Evolutionary conservation across 2,113 vertebrate genomes (phyloP).

Genomic region (Oncorhynchus gorbuscha): DNA sequence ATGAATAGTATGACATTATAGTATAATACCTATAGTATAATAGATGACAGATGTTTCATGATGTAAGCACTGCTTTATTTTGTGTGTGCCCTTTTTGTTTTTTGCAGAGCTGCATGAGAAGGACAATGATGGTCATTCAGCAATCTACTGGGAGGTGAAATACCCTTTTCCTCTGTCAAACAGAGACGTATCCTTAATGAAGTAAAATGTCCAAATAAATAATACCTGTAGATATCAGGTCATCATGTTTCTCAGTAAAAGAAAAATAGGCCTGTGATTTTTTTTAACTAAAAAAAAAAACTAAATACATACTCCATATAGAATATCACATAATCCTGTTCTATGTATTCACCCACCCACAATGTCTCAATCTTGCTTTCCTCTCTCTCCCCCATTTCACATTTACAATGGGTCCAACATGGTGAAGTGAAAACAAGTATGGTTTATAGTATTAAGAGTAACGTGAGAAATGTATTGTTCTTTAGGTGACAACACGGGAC

Average conservation of each 20-base stretch:
- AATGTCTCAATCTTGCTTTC: neutral
- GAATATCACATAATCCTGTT: neutral
- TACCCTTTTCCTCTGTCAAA: slow-evolving; percentile 89
- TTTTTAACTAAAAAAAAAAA: too few relatives aligned
- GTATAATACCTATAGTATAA: neutral
- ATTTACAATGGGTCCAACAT: neutral
- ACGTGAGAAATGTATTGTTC: neutral
- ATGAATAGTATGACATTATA: neutral
- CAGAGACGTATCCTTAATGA: slow-evolving; percentile 92
- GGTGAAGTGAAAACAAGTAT: neutral
- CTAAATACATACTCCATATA: neutral
- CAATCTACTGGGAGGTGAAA: slow-evolving; percentile 92
- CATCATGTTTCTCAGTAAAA: neutral
- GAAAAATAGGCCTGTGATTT: neutral
- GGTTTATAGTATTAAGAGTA: neutral
- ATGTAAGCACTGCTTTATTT: neutral
- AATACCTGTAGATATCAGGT: neutral
- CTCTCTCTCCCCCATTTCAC: neutral
- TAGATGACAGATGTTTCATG: neutral
- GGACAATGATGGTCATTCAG: slow-evolving; percentile 69
- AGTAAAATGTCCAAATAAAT: neutral
- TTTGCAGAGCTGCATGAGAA: slow-evolving; percentile 74
- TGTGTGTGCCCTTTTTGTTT: slow-evolving; percentile 10
- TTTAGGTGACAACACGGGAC: neutral
- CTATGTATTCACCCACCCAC: neutral